These are phyloP conservation scores for Melipona quadrifasciata DNA, from an alignment of 1,140 invertebrate genomes.

Conservation along the genomic window DNA sequence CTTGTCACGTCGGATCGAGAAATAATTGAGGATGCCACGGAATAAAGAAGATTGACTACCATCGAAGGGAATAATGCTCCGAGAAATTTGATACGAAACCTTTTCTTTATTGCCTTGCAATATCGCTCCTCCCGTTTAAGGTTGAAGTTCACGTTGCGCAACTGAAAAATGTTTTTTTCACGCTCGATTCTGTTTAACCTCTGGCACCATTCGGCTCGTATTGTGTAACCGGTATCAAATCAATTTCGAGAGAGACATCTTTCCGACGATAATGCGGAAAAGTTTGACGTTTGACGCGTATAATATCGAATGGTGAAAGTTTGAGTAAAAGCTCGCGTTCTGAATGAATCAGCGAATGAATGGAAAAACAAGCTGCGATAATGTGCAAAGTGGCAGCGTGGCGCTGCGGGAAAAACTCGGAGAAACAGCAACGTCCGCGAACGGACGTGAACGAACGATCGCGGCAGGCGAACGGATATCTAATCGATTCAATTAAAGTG, in stretches of 20 bases:
- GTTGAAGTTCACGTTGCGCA: constrained; percentile 13
- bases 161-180: neutral
- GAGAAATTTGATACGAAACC: constrained; percentile 7
- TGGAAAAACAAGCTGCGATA: too few relatives aligned
- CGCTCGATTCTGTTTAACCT: neutral
- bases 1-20: too few relatives aligned
- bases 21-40: neutral
- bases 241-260: neutral
- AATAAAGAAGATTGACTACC: neutral
- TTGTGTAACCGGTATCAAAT: neutral
- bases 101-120: neutral
- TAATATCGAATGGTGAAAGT: too few relatives aligned
- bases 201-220: neutral
- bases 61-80: neutral
- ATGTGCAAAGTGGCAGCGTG: neutral
- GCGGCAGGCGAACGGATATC: neutral
- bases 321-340: neutral
- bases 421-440: neutral
- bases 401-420: neutral
- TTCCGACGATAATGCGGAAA: neutral
- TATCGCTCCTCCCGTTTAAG: neutral
- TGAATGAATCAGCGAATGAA: too few relatives aligned
- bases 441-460: too few relatives aligned
- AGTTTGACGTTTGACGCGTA: too few relatives aligned
- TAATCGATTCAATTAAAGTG: constrained; percentile 23